A percentile compares a stretch with the other conserved stretches of the same genome.
Conservation (phyloP, 2,113 vertebrate species). For the Oreochromis tanganicae region DNA sequence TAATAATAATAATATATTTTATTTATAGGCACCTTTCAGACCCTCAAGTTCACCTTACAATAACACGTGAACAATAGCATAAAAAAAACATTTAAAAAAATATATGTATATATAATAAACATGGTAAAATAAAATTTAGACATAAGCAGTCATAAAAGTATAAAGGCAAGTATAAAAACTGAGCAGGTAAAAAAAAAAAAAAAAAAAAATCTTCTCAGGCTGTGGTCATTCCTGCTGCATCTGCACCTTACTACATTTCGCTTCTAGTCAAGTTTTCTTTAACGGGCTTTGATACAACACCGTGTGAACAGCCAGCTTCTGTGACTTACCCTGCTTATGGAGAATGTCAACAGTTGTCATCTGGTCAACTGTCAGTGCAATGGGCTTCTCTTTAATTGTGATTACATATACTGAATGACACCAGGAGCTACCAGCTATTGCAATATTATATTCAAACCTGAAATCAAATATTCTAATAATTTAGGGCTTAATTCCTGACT, state of each 20-base stretch:
- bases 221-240: background rate
- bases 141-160: no score
- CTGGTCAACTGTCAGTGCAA: background rate
- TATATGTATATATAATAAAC: no score
- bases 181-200: no score
- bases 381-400: background rate
- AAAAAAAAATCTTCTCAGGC: background rate
- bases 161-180: no score
- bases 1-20: no score
- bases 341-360: background rate
- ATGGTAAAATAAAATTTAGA: no score
- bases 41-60: no score
- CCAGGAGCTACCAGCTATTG: background rate
- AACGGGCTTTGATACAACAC: background rate
- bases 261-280: background rate
- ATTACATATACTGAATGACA: background rate
- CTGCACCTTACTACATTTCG: background rate
- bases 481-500: background rate
- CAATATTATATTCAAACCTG: background rate
- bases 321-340: background rate
- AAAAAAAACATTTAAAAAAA: no score
- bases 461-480: background rate
- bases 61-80: no score
- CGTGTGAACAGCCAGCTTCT: background rate
- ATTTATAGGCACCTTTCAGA: no score